Conservation (phyloP, 1,140 invertebrate species). For the Amyelois transitella region DNA sequence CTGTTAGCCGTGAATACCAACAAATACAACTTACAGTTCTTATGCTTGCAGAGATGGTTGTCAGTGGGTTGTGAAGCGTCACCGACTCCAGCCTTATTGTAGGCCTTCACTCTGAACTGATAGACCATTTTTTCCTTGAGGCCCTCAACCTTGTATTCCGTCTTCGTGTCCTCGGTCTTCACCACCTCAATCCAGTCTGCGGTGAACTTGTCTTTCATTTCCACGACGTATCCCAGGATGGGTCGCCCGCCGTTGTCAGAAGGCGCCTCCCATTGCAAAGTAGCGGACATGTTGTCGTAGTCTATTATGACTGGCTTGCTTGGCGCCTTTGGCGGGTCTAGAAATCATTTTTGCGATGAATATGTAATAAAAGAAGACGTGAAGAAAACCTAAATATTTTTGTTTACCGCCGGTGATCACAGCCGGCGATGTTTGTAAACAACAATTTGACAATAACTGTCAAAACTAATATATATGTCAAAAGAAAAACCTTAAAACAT, state of each 20-base stretch:
- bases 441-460: neutral
- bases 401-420: neutral
- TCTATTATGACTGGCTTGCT: slow-evolving; percentile 94
- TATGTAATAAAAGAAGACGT: neutral
- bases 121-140: slow-evolving; percentile 96
- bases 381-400: neutral
- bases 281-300: slow-evolving; percentile 93
- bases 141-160: slow-evolving; percentile 87
- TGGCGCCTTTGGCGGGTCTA: slow-evolving; percentile 90
- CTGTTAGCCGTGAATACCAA: too few relatives aligned
- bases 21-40: slow-evolving; percentile 84
- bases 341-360: slow-evolving; percentile 1
- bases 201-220: slow-evolving; percentile 96
- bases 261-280: slow-evolving; percentile 93
- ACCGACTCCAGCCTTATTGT: slow-evolving; percentile 92
- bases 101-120: slow-evolving; percentile 93
- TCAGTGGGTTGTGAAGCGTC: slow-evolving; percentile 93
- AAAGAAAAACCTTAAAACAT: too few relatives aligned
- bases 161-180: slow-evolving; percentile 85
- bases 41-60: slow-evolving; percentile 94
- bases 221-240: slow-evolving; percentile 95
- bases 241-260: slow-evolving; percentile 94
- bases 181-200: slow-evolving; percentile 88
- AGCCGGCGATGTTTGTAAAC: neutral
- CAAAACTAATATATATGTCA: neutral